Evolutionary conservation across 2,113 vertebrate species (phyloP).

Genomic region (Trematomus loennbergii): DNA sequence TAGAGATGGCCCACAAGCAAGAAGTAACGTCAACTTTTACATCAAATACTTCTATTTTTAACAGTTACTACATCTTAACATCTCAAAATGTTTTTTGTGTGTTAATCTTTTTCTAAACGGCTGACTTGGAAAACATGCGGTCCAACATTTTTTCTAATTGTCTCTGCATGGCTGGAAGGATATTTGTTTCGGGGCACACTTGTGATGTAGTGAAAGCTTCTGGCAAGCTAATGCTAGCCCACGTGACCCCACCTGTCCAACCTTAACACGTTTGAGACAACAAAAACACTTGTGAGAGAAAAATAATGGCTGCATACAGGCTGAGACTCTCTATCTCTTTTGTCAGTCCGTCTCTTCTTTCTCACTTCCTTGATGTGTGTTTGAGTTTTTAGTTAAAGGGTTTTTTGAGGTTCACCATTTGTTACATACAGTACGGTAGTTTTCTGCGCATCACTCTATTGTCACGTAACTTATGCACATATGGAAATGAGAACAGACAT

Average conservation of each 20-base stretch:
- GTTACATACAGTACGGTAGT: neutral
- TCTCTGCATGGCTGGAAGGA: neutral
- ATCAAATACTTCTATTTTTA: too few relatives aligned
- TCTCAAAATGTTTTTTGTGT: neutral
- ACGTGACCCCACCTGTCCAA: conserved; percentile 30
- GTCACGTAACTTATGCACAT: conserved; percentile 13
- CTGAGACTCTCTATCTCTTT: conserved; percentile 11
- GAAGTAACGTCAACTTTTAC: neutral
- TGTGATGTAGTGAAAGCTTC: neutral
- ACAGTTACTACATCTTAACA: neutral
- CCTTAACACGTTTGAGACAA: conserved; percentile 12
- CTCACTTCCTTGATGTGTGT: neutral
- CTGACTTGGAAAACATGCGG: neutral
- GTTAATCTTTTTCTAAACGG: neutral
- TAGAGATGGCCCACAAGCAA: neutral
- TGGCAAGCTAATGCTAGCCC: conserved; percentile 31
- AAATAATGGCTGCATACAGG: conserved; percentile 24
- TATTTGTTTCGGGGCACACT: neutral
- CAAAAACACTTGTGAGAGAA: conserved; percentile 13
- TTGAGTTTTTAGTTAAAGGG: neutral
- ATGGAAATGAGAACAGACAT: conserved; percentile 11
- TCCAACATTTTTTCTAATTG: neutral
- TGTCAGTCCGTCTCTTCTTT: neutral
- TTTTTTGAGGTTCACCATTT: neutral
- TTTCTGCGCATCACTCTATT: neutral